Conservation (phyloP, 2,113 vertebrate species). For the Fulica atra region DNA sequence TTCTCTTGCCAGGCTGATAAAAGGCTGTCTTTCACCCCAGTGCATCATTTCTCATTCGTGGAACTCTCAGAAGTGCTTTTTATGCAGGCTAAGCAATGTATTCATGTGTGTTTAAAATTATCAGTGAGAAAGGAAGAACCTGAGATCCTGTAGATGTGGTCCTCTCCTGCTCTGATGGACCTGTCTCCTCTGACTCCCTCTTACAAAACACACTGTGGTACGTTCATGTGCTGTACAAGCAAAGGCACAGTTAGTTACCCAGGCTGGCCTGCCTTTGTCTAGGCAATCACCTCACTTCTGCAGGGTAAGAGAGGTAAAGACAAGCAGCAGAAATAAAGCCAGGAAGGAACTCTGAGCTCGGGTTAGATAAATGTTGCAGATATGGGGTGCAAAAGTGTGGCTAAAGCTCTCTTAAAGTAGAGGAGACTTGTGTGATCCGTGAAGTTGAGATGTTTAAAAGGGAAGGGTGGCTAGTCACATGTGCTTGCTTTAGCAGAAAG, state of each 20-base stretch:
- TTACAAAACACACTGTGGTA: not conserved
- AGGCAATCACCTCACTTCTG: not conserved
- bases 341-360: fast-evolving
- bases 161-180: not conserved
- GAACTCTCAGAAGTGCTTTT: not conserved
- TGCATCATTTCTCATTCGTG: not conserved
- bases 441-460: not conserved
- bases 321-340: not conserved
- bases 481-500: not conserved
- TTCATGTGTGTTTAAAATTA: not conserved
- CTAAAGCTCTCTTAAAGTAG: not conserved
- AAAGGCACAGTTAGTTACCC: not conserved
- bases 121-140: not conserved
- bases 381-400: not conserved
- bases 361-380: not conserved
- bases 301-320: not conserved
- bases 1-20: not conserved
- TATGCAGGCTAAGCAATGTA: not conserved
- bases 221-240: not conserved
- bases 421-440: fast-evolving
- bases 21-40: not conserved
- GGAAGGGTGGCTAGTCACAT: not conserved
- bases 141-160: not conserved
- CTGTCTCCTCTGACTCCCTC: not conserved
- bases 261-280: not conserved